Evolutionary conservation across 2,888 invertebrate species (phyloP).

Genomic region (Caenorhabditis wallacei): DNA sequence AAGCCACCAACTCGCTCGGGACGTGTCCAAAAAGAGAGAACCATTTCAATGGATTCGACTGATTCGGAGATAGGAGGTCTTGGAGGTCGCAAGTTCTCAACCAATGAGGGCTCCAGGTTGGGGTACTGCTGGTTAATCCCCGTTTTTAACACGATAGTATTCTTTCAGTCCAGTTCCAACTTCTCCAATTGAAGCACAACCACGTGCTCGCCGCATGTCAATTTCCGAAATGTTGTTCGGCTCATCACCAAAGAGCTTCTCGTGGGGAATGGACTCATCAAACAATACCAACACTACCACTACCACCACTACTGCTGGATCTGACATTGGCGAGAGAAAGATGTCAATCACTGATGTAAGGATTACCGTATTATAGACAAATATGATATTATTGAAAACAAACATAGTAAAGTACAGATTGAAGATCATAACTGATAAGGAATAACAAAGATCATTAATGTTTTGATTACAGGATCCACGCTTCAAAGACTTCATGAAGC

Average conservation of each 20-base stretch:
- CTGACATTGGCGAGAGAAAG: conserved; percentile 60
- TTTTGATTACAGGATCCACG: conserved; percentile 69
- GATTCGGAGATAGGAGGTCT: conserved; percentile 66
- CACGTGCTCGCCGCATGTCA: conserved; percentile 70
- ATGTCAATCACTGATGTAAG: conserved; percentile 70
- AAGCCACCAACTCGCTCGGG: conserved; percentile 65
- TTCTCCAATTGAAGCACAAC: conserved; percentile 65
- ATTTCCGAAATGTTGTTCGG: conserved; percentile 73
- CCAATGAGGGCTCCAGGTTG: conserved; percentile 53
- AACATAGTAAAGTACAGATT: conserved; percentile 5
- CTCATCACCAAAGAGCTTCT: conserved; percentile 69
- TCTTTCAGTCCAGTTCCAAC: conserved; percentile 53
- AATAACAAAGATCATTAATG: conserved; percentile 33
- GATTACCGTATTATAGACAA: conserved; percentile 24
- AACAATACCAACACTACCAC: conserved; percentile 36
- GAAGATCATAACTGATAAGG: conserved; percentile 48
- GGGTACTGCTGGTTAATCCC: conserved; percentile 21
- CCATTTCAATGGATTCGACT: conserved; percentile 71
- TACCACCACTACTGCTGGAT: conserved; percentile 30
- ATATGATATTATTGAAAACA: conserved; percentile 8
- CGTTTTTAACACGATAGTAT: conserved; percentile 38
- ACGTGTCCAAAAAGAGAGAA: conserved; percentile 62
- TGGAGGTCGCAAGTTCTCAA: conserved; percentile 56
- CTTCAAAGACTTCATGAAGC: conserved; percentile 76
- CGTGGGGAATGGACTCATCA: conserved; percentile 69